Base-by-base conservation (phyloP, 1,140 invertebrate species). In the Maniola jurtina region DNA sequence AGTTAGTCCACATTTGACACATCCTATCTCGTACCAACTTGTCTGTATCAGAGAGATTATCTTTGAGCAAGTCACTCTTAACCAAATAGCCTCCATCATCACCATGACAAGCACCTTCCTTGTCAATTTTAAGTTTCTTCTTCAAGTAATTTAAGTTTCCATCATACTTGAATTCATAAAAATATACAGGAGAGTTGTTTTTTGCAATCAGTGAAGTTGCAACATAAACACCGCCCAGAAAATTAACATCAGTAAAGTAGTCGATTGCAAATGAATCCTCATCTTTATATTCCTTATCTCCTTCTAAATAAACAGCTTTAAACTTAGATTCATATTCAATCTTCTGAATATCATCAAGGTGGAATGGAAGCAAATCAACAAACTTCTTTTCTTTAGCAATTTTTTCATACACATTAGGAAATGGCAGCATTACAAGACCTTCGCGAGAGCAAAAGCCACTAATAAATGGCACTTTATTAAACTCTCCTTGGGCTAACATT, bases 1-100 rank as follows among this genome's bases (percentile, higher is more conserved):
- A 92, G 66, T 92, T 90, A 6, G 90, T 88, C 91, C 92, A 92
- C 86, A 93, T 83, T 11, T 73, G 67, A 8, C 83, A 79, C 72
- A 93, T 84, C 61, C 82, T 79, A 25, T 89, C 64, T 58, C 74
- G 66, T 0, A 91, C 80, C 6, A 79, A 33, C 54, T 72, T 71
- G 69, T 92, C 90, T 1, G 67, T 76, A 6, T 83, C 78, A 35
- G 82, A 73, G 8, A 86, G 42, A 38, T 75, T 66, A 14, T 61
- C 58, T 6, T 77, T 67, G 1, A 91, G 64, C 36, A 73, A 61
- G 13, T 71, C 59, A 58, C 64, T 73, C 64, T 80, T 86, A 11
- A 84, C 67, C 14, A 91, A 55, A 55, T 91, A 91, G 5, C 83
- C 81, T 5, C 78, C 78, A 5, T 91, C 90, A 61, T 91, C 89